Evolutionary conservation across 2,888 invertebrate species (phyloP).

Genomic region (Elysia crispata): DNA sequence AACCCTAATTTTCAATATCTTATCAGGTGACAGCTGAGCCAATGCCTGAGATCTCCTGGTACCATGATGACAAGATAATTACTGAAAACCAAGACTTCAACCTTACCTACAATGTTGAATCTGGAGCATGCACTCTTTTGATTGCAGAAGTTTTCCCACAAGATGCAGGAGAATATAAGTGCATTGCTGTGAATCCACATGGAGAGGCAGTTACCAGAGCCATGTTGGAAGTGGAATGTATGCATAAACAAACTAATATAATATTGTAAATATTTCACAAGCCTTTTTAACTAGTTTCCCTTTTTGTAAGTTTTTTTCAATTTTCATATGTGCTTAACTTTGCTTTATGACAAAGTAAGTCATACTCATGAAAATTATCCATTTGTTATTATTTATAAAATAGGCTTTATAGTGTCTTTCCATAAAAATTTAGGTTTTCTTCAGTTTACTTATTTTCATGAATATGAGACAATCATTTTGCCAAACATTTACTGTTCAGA

Average conservation of each 20-base stretch:
- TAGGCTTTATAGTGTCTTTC: too few relatives aligned
- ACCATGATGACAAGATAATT: constrained; percentile 86
- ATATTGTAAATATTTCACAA: too few relatives aligned
- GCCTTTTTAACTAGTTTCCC: too few relatives aligned
- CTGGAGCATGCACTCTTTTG: constrained; percentile 85
- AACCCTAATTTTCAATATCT: too few relatives aligned
- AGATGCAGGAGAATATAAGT: constrained; percentile 97
- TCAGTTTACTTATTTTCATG: too few relatives aligned
- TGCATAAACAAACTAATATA: constrained; percentile 50
- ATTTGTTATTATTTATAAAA: too few relatives aligned
- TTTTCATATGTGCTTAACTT: not conserved
- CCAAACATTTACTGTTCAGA: not conserved
- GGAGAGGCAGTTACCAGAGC: constrained; percentile 93
- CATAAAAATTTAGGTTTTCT: too few relatives aligned
- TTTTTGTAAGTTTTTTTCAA: too few relatives aligned
- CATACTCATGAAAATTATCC: too few relatives aligned
- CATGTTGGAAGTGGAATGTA: constrained; percentile 74
- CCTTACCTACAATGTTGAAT: constrained; percentile 69
- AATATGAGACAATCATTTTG: too few relatives aligned
- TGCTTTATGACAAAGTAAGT: too few relatives aligned
- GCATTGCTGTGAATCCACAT: constrained; percentile 94
- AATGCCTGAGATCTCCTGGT: constrained; percentile 85
- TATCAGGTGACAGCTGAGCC: constrained; percentile 68
- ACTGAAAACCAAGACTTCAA: constrained; percentile 72
- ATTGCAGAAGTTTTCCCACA: constrained; percentile 96